Conservation (phyloP, 1,140 invertebrate genomes). For the Cecropterus lyciades region DNA sequence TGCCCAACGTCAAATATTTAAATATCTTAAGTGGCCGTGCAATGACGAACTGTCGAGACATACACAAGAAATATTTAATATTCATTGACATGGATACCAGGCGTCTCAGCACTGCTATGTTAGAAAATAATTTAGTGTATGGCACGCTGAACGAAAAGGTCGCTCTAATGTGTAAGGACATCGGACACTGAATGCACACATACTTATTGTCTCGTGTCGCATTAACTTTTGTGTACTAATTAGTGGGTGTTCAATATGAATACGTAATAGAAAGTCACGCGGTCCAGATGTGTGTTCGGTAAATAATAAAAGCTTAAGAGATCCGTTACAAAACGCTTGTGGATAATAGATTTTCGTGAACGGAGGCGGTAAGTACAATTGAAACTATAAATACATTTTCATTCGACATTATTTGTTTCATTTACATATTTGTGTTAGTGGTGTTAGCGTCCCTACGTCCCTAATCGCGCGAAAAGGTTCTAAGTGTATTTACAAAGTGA, state of each 20-base stretch:
- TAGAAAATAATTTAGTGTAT: conserved; percentile 61
- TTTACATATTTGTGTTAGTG: conserved; percentile 31
- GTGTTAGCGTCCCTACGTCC: conserved; percentile 20
- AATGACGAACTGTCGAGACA: conserved; percentile 75
- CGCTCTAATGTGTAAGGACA: conserved; percentile 63
- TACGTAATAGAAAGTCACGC: conserved; percentile 79
- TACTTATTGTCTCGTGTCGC: conserved; percentile 70
- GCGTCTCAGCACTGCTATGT: conserved; percentile 54
- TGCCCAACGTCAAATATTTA: conserved; percentile 82
- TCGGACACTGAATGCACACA: conserved; percentile 60
- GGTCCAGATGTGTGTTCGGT: conserved; percentile 76
- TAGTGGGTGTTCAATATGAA: conserved; percentile 80
- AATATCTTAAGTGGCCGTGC: conserved; percentile 81
- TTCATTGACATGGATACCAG: conserved; percentile 68
- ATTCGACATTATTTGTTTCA: conserved; percentile 25
- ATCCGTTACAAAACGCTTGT: conserved; percentile 67
- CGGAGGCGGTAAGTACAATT: conserved; percentile 50
- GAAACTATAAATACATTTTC: conserved; percentile 35
- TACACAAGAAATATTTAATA: conserved; percentile 77
- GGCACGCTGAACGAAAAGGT: conserved; percentile 42
- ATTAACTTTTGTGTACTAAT: conserved; percentile 82
- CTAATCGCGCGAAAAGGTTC: conserved; percentile 20
- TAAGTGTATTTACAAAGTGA: neutral
- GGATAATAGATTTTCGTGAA: conserved; percentile 67
- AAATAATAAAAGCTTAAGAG: conserved; percentile 74